Evolutionary conservation across 2,113 vertebrate species (phyloP).

Genomic region (Vombatus ursinus): DNA sequence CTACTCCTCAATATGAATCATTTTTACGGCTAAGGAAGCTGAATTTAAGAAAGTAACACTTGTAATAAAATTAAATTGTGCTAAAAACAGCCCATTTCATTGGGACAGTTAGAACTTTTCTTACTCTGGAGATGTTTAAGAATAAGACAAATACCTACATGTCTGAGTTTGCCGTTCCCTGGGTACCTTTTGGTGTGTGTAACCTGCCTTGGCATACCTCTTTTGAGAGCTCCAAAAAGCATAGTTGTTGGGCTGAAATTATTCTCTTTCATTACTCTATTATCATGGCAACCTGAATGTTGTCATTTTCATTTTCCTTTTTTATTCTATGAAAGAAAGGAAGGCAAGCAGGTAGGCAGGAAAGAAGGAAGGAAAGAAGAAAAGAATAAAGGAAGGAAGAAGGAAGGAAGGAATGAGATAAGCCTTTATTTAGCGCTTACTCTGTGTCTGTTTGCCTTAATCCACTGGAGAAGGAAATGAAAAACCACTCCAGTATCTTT

Average conservation of each 20-base stretch:
- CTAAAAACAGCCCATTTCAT: slow-evolving; percentile 42
- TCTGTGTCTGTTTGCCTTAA: not conserved
- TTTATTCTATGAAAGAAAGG: not conserved
- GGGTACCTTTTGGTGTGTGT: not conserved
- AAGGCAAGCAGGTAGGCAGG: no score
- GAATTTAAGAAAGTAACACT: slow-evolving; percentile 31
- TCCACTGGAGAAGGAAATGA: not conserved
- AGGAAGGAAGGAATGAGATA: not conserved
- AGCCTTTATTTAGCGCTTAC: not conserved
- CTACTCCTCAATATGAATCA: slow-evolving; percentile 1
- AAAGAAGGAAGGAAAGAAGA: no score
- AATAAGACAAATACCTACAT: not conserved
- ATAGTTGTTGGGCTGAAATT: slow-evolving; percentile 58
- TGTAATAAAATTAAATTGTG: slow-evolving; percentile 37
- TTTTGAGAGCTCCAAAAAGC: slow-evolving; percentile 61
- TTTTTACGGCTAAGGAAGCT: slow-evolving; percentile 52
- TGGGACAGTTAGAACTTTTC: slow-evolving; percentile 55
- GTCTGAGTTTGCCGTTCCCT: not conserved
- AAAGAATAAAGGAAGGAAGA: no score
- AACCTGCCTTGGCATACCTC: slow-evolving; percentile 37
- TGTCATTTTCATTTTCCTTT: not conserved
- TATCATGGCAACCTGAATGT: not conserved
- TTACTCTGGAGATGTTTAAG: not conserved
- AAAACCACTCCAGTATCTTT: not conserved
- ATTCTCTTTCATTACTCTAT: slow-evolving; percentile 35